phyloP scores from a whole-genome alignment of 1,140 invertebrate genomes.

The Phthorimaea operculella region DNA sequence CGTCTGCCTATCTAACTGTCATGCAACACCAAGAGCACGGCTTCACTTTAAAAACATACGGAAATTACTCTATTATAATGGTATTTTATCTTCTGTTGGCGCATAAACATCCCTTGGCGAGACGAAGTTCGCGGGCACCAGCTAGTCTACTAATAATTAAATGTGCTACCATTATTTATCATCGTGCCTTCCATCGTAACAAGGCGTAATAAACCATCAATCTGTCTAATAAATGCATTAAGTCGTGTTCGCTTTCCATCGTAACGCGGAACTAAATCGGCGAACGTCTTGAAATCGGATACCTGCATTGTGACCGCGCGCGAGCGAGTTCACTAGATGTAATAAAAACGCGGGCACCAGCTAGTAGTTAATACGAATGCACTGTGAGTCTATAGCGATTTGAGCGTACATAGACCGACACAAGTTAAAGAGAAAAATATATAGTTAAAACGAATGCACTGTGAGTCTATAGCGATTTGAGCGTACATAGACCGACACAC shows the following conservation, averaged over 20 bases:
- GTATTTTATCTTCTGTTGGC: no score
- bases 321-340: not conserved
- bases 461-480: no score
- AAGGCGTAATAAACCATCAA: not conserved
- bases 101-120: no score
- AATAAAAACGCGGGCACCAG: not conserved
- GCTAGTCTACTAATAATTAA: slow-evolving; percentile 5
- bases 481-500: no score
- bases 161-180: not conserved
- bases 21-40: no score
- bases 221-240: not conserved
- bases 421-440: not conserved
- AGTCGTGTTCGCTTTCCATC: slow-evolving; percentile 2
- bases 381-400: not conserved
- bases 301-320: not conserved
- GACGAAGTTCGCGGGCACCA: no score
- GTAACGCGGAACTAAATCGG: slow-evolving; percentile 2
- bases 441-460: no score
- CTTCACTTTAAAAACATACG: no score
- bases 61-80: no score
- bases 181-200: not conserved
- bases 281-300: not conserved
- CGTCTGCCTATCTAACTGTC: no score
- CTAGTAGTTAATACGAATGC: not conserved
- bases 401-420: not conserved